Base-by-base conservation (phyloP, 2,888 invertebrate genomes). In the Sesamia inferens region DNA sequence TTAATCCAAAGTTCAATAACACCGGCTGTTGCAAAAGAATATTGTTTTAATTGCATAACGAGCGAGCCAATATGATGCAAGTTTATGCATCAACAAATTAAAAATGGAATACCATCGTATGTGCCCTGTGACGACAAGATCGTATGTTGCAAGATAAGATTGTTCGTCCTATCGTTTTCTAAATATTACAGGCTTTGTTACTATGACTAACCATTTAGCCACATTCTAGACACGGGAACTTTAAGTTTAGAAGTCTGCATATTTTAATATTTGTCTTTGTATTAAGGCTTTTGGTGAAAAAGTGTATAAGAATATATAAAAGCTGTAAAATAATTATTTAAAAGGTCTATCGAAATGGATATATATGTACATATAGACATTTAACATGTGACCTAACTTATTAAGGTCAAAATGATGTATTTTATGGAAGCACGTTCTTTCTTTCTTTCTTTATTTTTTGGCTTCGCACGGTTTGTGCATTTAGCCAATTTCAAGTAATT, bases 31-130 rank as follows among this genome's bases (percentile, higher is more conserved):
- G 79, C 82, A 51, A 78, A 82, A 80, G 68, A 24, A 63, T 78
- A 82, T 58, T 77, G 66, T 70, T 59, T 77, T 61, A 80, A 78
- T 80, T 80, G 78, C 73, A 74, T 80, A 82, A 80, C 73, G 59
- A 68, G 42, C 39, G 47, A 66, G 39, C 22, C 79, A 69, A 82
- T 73, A 63, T 80, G 68, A 82, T 82, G 79, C 78, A 80, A 82
- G 24, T 48, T 7, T 22, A 73, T 78, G 78, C 65, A 78, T 79
- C 79, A 77, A 81, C 78, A 81, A 59, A 61, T 68, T 77, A 51
- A 66, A 62, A 73, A 65, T 59, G 54, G n/a, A 76, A 61, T 42
- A 71, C 22, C 64, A 68, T 63, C 57, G n/a, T 58, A 68, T 47
- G 57, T 44, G 58, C 13, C n/a, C 47, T 54, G 22, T 62, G 54